A percentile compares a stretch with the other conserved stretches of the same genome.
Conservation (phyloP, 2,113 vertebrate genomes). For the Notarius lentiginosus region DNA sequence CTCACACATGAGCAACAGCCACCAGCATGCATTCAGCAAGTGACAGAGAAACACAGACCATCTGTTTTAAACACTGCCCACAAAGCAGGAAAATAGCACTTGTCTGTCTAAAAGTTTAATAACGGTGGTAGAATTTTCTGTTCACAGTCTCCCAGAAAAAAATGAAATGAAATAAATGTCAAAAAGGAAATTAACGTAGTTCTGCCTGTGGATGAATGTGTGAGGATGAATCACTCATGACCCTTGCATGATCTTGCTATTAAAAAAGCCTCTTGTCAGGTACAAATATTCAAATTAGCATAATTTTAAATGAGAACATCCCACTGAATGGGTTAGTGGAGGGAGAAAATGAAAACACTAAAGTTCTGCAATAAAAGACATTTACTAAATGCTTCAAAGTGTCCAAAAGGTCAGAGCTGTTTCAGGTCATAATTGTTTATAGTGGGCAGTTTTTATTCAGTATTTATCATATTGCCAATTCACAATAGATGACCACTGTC, state of each 20-base stretch:
- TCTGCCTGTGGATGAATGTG: background rate
- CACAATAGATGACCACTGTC: background rate
- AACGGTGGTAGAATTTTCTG: background rate
- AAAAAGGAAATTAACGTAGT: background rate
- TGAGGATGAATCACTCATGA: constrained; percentile 17
- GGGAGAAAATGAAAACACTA: background rate
- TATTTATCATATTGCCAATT: background rate
- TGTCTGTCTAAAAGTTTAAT: constrained; percentile 2
- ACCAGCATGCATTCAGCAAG: constrained; percentile 35
- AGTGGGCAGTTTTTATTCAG: background rate
- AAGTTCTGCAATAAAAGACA: background rate
- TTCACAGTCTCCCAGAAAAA: background rate
- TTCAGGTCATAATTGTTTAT: background rate
- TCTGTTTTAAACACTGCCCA: constrained; percentile 17
- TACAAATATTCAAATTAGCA: background rate
- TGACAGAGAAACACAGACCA: constrained; percentile 32
- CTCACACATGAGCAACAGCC: constrained; percentile 44
- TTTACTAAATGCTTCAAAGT: background rate
- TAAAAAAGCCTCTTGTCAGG: background rate
- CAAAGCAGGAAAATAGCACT: background rate
- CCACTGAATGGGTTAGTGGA: background rate
- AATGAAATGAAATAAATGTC: background rate
- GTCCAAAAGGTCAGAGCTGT: constrained; percentile 1
- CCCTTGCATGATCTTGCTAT: constrained; percentile 5
- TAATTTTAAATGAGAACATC: background rate